Evolutionary conservation across 2,888 invertebrate species (phyloP).

Genomic region (Leptogaster cylindrica): DNA sequence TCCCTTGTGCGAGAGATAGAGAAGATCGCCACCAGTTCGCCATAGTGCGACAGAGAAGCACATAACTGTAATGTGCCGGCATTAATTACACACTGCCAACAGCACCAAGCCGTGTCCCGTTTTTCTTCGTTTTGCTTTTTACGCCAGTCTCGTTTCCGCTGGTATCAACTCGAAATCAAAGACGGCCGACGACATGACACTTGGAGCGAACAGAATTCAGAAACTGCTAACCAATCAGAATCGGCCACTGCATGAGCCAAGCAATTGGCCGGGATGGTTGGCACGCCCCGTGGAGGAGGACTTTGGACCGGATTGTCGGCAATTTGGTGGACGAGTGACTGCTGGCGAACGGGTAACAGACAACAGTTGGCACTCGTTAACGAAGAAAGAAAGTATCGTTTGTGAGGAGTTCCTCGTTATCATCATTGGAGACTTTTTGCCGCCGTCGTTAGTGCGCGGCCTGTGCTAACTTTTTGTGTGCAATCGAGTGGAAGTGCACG

Average conservation of each 20-base stretch:
- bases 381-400: slow-evolving; percentile 46
- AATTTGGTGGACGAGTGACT: slow-evolving; percentile 23
- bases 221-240: slow-evolving; percentile 38
- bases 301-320: slow-evolving; percentile 42
- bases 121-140: slow-evolving; percentile 11
- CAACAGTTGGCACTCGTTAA: slow-evolving; percentile 49
- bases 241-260: not conserved
- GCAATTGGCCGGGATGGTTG: not conserved
- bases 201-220: not conserved
- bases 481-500: slow-evolving; percentile 10
- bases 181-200: slow-evolving; percentile 42
- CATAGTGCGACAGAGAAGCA: not conserved
- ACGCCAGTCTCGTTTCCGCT: slow-evolving; percentile 32
- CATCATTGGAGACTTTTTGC: slow-evolving; percentile 13
- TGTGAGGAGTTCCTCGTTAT: slow-evolving; percentile 32
- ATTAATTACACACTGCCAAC: slow-evolving; percentile 31
- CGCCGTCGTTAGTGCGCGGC: slow-evolving; percentile 17
- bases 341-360: slow-evolving; percentile 45
- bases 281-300: slow-evolving; percentile 19
- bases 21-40: not conserved
- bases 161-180: slow-evolving; percentile 28
- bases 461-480: slow-evolving; percentile 18
- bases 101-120: not conserved
- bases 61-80: not conserved
- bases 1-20: not conserved